A percentile compares a stretch with the other conserved stretches of the same genome.
These are phyloP conservation scores for Remorina albescens DNA, from an alignment of 2,797 vertebrate genomes.

Conservation along the genomic window DNA sequence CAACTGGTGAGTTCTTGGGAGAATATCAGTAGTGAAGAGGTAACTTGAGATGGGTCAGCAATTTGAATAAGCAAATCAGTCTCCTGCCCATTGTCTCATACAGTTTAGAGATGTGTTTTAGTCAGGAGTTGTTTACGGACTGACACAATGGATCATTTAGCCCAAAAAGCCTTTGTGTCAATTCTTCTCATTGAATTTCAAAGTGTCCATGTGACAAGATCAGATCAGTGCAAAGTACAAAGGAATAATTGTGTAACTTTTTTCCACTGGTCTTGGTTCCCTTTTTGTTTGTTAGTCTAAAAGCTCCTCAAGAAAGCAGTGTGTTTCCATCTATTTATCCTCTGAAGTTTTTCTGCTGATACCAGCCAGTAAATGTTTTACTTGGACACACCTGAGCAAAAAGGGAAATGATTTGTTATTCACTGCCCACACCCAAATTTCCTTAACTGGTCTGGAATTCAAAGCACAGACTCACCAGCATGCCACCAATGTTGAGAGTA, in stretches of 20 bases:
- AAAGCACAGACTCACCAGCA: background rate
- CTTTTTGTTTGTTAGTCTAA: constrained; percentile 37
- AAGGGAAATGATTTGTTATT: background rate
- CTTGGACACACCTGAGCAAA: constrained; percentile 18
- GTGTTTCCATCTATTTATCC: constrained; percentile 4
- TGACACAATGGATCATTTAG: constrained; percentile 59
- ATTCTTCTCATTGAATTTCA: constrained; percentile 70
- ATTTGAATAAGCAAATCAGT: background rate
- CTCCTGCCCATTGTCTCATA: background rate
- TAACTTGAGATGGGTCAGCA: background rate
- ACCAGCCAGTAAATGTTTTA: constrained; percentile 27
- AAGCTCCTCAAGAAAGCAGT: constrained; percentile 20
- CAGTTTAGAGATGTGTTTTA: constrained; percentile 10
- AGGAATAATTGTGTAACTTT: constrained; percentile 54
- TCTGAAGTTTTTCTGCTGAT: background rate
- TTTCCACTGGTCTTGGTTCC: constrained; percentile 36
- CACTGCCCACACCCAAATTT: background rate
- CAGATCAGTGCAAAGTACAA: constrained; percentile 66
- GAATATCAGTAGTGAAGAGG: background rate
- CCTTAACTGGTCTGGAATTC: background rate
- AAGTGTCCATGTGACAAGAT: constrained; percentile 61
- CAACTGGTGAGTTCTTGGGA: constrained; percentile 90
- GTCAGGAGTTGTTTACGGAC: constrained; percentile 27
- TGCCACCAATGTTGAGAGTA: background rate
- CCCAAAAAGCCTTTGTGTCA: constrained; percentile 64